Base-by-base conservation (phyloP, 2,113 vertebrate species). In the Ciconia boyciana region DNA sequence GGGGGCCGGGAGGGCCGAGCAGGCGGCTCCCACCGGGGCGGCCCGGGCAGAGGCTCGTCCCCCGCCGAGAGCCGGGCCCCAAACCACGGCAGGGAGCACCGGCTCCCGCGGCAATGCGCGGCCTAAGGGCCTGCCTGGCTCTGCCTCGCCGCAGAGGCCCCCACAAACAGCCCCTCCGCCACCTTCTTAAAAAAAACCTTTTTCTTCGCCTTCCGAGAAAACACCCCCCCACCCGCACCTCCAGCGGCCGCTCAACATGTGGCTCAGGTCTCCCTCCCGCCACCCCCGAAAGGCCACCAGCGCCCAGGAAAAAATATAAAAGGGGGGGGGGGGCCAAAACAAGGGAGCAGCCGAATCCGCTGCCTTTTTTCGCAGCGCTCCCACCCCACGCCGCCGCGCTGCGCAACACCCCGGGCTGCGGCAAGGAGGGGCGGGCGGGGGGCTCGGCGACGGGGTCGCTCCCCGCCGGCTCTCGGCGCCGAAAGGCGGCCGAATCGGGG, bases 61-160 rank as follows among this genome's bases (percentile, higher is more conserved):
- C 48, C 3, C 36, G 7, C 15, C 16, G 25, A 14, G 41, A 83
- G 51, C 81, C 26, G 51, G 71, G 88, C 88, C 76, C 41, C 61
- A 39, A 72, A 58, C 5, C 15, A 17, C 55, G 18, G 66, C 76
- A 10, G n/a, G 41, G 84, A 93, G 55, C 87, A 79, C 66, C 41
- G 58, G 55, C 36, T 93, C n/a, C 36, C 16, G 61, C 76, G 32
- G 76, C 87, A 65, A 24, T 9, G 80, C 46, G 66, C 62, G 91
- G 93, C 93, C 93, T 96, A 92, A 62, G 89, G 77, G 78, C 89
- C 91, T 83, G 83, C 75, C 74, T 29, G 54, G 18, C 64, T 71
- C 68, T 55, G 62, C 48, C 52, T n/a, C 43, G 28, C 51, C 31
- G 57, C 52, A n/a, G 34, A 83, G 61, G 80, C 41, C 72, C 48